Conservation (phyloP, 53 echinoderm and acorn worm genomes). For the Holothuria scabra region DNA sequence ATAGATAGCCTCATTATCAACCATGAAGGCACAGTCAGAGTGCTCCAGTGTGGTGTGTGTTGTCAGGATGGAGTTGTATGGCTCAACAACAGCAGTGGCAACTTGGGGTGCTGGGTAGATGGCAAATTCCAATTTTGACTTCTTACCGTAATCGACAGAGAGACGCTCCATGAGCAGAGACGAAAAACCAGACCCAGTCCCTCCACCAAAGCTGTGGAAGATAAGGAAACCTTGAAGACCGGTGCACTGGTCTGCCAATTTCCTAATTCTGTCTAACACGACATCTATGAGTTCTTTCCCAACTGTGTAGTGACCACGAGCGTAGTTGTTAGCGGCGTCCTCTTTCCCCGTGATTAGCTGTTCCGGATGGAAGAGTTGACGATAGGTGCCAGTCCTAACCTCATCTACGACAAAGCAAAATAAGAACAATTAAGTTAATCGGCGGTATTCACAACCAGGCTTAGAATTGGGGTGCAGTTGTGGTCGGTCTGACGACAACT, state of each 20-base stretch:
- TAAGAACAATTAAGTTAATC: background rate
- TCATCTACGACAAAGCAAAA: slow-evolving; percentile 49
- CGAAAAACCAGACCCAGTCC: background rate
- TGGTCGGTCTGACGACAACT: too few species aligned
- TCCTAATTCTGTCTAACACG: too few species aligned
- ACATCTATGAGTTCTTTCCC: too few species aligned
- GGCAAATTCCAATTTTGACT: slow-evolving; percentile 62
- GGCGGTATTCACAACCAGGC: too few species aligned
- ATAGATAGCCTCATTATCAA: too few species aligned
- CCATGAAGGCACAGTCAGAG: background rate
- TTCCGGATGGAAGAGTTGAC: slow-evolving; percentile 69
- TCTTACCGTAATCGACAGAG: slow-evolving; percentile 71
- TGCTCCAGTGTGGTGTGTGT: too few species aligned
- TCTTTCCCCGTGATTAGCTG: slow-evolving; percentile 77
- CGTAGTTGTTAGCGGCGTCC: slow-evolving; percentile 60
- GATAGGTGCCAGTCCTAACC: slow-evolving; percentile 63
- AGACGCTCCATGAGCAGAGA: slow-evolving; percentile 60
- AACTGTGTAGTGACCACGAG: too few species aligned
- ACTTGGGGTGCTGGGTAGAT: slow-evolving; percentile 7
- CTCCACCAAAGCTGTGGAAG: too few species aligned
- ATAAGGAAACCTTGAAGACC: too few species aligned
- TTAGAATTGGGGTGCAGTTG: too few species aligned
- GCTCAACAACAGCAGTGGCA: slow-evolving; percentile 43
- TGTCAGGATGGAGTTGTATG: background rate
- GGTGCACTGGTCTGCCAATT: too few species aligned